Conservation (phyloP, 2,113 vertebrate species). For the Odobenus rosmarus region DNA sequence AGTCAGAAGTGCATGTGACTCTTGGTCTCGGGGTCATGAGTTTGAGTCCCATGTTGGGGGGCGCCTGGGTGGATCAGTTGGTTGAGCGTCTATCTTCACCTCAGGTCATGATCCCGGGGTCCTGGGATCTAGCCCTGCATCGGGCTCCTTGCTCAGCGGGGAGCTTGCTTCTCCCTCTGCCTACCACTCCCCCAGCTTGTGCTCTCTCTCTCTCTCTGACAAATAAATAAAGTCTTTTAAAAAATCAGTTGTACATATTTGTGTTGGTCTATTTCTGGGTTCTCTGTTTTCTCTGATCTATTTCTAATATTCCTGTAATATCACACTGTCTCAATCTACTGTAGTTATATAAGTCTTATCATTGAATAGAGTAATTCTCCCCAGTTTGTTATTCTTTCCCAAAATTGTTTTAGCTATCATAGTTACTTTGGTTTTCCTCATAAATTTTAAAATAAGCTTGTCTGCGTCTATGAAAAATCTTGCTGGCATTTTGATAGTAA, state of each 20-base stretch:
- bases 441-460: constrained; percentile 10
- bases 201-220: background rate
- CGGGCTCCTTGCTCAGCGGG: background rate
- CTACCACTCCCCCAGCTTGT: background rate
- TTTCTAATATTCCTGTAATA: background rate
- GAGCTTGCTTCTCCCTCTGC: background rate
- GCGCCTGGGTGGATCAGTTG: background rate
- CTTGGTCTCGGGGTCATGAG: background rate
- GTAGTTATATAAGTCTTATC: background rate
- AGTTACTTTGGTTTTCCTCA: background rate
- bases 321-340: background rate
- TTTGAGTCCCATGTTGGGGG: background rate
- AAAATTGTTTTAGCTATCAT: background rate
- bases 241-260: background rate
- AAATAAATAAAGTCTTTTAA: background rate
- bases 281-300: background rate
- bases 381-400: background rate
- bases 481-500: background rate
- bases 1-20: background rate
- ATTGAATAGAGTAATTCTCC: background rate
- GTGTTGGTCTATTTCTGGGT: background rate
- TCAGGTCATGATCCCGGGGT: background rate
- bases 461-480: constrained; percentile 19
- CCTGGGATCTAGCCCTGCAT: background rate
- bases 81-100: background rate